These are phyloP conservation scores for Emmelina monodactyla DNA, from an alignment of 2,888 invertebrate genomes.

Conservation along the genomic window DNA sequence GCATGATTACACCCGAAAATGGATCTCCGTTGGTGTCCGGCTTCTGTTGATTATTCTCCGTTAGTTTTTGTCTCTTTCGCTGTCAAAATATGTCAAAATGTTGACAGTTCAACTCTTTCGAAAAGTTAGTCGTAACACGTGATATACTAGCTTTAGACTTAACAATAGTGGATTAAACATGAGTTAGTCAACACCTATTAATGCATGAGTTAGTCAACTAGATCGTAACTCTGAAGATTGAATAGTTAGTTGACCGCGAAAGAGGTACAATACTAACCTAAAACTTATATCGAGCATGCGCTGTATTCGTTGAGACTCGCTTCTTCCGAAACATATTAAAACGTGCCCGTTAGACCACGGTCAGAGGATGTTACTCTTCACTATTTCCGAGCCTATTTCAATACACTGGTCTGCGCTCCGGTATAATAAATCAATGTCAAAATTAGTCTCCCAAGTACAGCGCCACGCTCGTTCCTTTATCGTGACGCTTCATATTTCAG, in stretches of 20 bases:
- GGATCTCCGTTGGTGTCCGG: no score
- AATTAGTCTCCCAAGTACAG: conserved; percentile 25
- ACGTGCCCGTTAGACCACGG: conserved; percentile 29
- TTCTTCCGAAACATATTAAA: conserved; percentile 40
- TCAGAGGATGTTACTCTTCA: conserved; percentile 60
- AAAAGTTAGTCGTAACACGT: no score
- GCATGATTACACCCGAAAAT: conserved; percentile 37
- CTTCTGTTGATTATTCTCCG: no score
- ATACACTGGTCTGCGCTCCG: conserved; percentile 27
- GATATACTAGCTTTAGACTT: no score
- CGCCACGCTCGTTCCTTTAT: conserved; percentile 25
- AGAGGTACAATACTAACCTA: neutral
- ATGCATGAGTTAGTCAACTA: no score
- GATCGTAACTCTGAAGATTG: no score
- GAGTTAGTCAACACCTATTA: no score
- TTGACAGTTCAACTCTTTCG: no score
- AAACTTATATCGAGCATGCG: conserved; percentile 47
- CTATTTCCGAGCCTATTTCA: conserved; percentile 24
- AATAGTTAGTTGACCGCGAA: conserved; percentile 15
- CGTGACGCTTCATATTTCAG: conserved; percentile 22
- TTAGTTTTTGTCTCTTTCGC: no score
- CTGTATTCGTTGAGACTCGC: conserved; percentile 60
- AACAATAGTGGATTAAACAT: no score
- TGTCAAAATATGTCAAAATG: no score
- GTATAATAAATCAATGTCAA: conserved; percentile 1